Base-by-base conservation (phyloP, 2,113 vertebrate species). In the Scophthalmus maximus region DNA sequence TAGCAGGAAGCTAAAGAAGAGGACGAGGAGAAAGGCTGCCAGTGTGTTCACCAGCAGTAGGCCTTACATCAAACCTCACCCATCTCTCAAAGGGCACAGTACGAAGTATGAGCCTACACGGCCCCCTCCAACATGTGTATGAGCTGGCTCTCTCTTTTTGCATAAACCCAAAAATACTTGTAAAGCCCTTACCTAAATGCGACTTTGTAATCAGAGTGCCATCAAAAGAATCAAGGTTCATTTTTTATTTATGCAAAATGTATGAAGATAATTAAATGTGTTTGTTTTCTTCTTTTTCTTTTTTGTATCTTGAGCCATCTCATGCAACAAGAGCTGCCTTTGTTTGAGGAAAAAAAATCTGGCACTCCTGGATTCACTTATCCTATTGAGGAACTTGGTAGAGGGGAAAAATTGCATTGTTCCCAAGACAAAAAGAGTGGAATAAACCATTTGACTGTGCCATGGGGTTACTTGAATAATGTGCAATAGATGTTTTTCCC, bases 51-150 rank as follows among this genome's bases (percentile, higher is more conserved):
- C 96, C 5, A 93, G 93, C 46, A 84, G 91, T 0, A 94, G 96
- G 71, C 94, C 96, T 68, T 98, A 96, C 91, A 94, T 96, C 82
- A 98, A 98, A 79, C 92, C 96, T 83, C 97, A 95, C 51, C 95
- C 95, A 0, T 93, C 95, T 22, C 94, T 92, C 32, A 99, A 98
- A 89, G 85, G 92, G 38, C 94, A 94, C 79, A 94, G 90, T 17
- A 92, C 94, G 6, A 98, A 98, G 81, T 96, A 95, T 0, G 96
- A 98, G 68, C 91, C 95, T 0, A 91, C 96, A 0, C 87, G 93
- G 52, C 93, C 94, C 0, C 93, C 96, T 1, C 96, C 97, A 11
- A 95, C 96, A 6, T 98, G 96, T 34, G 95, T 99, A 79, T 98
- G 93, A 97, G 23, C 46, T 34, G 59, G 46, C 46, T 55, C 12